Base-by-base conservation (phyloP, 2,113 vertebrate genomes). In the Rhinolophus ferrumequinum region DNA sequence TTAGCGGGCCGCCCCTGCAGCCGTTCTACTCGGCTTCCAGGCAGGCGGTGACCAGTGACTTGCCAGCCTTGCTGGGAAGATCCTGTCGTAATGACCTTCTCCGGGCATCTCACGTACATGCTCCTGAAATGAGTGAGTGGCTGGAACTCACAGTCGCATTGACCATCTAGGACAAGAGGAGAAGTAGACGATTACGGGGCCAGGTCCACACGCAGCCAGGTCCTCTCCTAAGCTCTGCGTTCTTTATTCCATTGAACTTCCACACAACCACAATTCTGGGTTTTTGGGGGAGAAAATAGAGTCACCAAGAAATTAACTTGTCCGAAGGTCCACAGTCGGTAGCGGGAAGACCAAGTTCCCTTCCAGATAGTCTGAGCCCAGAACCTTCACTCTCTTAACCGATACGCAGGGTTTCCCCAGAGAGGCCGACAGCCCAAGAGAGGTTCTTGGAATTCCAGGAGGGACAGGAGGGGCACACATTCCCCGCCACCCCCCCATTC, bases 31-130 rank as follows among this genome's bases (percentile, higher is more conserved):
- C 9, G 75, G 56, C 90, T 73, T 33, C 5, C 0, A 41, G 64
- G 30, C 64, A 21, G 21, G 28, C 2, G 35, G 1, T 22, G 47
- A 12, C 47, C 28, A 16, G 82, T 70, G 60, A 52, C n/a, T 87
- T 5, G 22, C 24, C 21, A 28, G 54, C 67, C 13, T 70, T 38
- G 16, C 6, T 2, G 41, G 47, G 50, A 24, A 67, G 58, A 67
- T 38, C 21, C 54, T 13, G 0, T 9, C 24, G 35, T 56, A 15
- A 26, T 22, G 52, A 69, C 19, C 21, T 5, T 75, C 44, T 35
- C 1, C 0, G 18, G 38, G 15, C 2, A 2, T 12, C 30, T 16
- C 3, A 79, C n/a, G 35, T 3, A 8, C 12, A 35, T 62, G 58
- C 85, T 26, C 30, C 13, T 0, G 50, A 19, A 16, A 38, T 21